phyloP scores from a whole-genome alignment of 1,140 invertebrate species.

The Druon quercuslanigerum region DNA sequence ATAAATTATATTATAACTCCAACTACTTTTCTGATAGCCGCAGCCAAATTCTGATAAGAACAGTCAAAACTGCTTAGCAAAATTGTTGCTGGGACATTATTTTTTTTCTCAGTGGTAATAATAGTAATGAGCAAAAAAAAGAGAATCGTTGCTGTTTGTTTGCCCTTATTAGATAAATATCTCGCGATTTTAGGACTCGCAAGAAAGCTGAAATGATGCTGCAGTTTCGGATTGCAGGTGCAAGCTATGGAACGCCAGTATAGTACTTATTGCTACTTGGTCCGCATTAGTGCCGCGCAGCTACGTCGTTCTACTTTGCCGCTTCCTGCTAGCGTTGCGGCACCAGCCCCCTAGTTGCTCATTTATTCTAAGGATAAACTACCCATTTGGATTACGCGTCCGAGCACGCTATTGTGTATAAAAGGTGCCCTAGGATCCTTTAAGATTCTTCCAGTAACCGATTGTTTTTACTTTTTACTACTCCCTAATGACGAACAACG shows the following conservation, averaged over 20 bases:
- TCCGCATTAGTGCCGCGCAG: constrained; percentile 9
- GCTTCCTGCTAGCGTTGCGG: constrained; percentile 13
- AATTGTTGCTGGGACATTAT: too few species aligned
- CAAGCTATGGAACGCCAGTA: not conserved
- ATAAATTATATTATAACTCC: too few species aligned
- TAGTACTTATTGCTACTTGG: constrained; percentile 20
- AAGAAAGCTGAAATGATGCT: constrained; percentile 2
- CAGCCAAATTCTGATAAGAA: too few species aligned
- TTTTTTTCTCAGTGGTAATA: too few species aligned
- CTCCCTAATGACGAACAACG: constrained; percentile 26
- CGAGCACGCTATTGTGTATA: constrained; percentile 27
- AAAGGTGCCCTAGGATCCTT: constrained; percentile 24
- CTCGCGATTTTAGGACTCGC: not conserved
- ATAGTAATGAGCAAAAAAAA: too few species aligned
- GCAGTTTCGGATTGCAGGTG: constrained; percentile 38
- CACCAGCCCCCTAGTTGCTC: constrained; percentile 42
- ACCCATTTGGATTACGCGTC: constrained; percentile 45
- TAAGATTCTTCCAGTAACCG: constrained; percentile 30
- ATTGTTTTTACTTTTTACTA: not conserved
- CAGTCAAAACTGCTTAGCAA: too few species aligned
- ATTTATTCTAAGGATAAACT: constrained; percentile 56
- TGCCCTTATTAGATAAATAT: constrained; percentile 8
- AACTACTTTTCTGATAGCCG: too few species aligned
- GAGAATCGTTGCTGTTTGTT: not conserved
- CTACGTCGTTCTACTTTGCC: constrained; percentile 23